phyloP scores from a whole-genome alignment of 2,113 vertebrate genomes.

The Cricetomys ansorgei region DNA sequence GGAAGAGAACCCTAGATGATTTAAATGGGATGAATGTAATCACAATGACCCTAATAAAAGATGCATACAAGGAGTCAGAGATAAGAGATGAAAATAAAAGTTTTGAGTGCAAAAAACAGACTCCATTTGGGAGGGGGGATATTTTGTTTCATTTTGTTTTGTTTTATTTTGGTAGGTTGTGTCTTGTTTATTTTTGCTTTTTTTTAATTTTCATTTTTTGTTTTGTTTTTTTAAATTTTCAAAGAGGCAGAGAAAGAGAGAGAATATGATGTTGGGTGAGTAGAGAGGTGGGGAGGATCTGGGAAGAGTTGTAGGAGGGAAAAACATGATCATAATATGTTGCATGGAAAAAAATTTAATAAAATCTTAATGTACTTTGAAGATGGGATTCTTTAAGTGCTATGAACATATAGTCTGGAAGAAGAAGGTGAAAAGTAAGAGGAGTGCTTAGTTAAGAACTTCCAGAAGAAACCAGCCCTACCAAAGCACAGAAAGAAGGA shows the following conservation, averaged over 20 bases:
- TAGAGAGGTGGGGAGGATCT: not conserved
- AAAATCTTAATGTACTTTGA: not conserved
- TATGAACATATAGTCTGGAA: not conserved
- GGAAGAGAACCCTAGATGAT: not conserved
- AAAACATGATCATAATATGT: not conserved
- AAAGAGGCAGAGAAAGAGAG: not conserved
- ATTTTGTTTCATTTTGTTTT: not conserved
- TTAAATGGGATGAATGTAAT: not conserved
- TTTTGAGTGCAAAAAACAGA: not conserved
- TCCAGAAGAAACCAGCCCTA: not conserved
- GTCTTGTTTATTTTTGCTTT: not conserved
- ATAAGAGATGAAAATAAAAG: not conserved
- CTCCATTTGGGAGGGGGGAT: not conserved
- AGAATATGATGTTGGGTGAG: not conserved
- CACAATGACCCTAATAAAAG: not conserved
- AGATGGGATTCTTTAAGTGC: not conserved
- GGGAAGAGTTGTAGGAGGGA: not conserved
- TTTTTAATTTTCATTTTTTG: not conserved
- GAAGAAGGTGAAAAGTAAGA: not conserved
- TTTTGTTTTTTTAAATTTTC: not conserved
- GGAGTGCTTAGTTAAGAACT: not conserved
- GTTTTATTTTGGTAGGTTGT: not conserved
- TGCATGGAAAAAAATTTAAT: not conserved
- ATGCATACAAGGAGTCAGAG: no score
- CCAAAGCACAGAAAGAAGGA: not conserved